Evolutionary conservation across 2,888 invertebrate species (phyloP), one percentile per base, ranked within the genome.

Genomic region (Polylopha cassiicola): DNA sequence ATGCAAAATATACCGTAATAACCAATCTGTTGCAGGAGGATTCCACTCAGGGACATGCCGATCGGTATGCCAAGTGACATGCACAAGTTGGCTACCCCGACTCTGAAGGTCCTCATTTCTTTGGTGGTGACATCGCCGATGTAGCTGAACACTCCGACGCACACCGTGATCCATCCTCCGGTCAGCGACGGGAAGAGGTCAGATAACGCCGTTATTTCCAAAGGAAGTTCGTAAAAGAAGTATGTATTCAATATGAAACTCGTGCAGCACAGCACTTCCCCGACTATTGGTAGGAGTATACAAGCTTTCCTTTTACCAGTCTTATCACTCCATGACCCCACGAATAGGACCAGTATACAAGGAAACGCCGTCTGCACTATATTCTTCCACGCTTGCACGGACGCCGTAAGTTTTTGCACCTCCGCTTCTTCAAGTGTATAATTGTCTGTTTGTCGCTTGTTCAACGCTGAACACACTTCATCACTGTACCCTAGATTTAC

Each of bases 401-500:
- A 82, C 11, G 85, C 85, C 3, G 89, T 89, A 47, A 89, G 61
- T 51, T 87, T 88, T 48, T 89, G 89, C 0, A 90, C 90, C 47
- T 89, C 87, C 3, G 87, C 79, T 56, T 92, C 92, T 61, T 92
- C 89, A 29, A 71, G 58, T 1, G 90, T 90, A 60, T 89, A 90
- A 58, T 91, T 91, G 29, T 88, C 89, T 7, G 93, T 94, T 57
- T 92, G 89, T 50, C 94, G 87, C 30, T 87, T 87, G 9, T 92
- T 90, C 21, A 95, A 71, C 1, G 94, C 93, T 48, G 90, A 89
- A 65, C 95, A 95, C 16, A 94, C 88, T 60, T 89, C 88, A 43
- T 89, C 89, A 15, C 91, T 87, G 53, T 93, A 94, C 0, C 86
- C 88, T 62, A 94, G 86, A 66, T 95, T 95, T 13, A 95, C 94